These are phyloP conservation scores for Choreutis nemorana DNA, from an alignment of 2,888 invertebrate species.

Conservation along the genomic window DNA sequence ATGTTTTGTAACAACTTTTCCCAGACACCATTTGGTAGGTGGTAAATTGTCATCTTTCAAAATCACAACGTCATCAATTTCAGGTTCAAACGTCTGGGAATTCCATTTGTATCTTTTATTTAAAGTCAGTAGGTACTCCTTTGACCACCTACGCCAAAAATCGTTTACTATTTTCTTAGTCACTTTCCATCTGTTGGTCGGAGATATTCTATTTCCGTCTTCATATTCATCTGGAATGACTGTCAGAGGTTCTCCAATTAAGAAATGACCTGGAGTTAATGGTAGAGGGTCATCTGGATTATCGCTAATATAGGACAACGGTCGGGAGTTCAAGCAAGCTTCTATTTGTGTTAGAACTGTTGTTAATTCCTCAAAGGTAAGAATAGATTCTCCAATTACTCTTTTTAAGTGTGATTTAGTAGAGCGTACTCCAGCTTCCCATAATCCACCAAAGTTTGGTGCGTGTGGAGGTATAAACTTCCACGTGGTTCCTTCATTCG, in stretches of 20 bases:
- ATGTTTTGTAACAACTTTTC: slow-evolving; percentile 5
- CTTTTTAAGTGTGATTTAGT: slow-evolving; percentile 6
- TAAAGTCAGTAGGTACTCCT: slow-evolving; percentile 12
- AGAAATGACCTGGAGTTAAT: slow-evolving; percentile 12
- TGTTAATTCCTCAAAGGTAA: slow-evolving; percentile 12
- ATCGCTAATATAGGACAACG: slow-evolving; percentile 8
- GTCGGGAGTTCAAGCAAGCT: slow-evolving; percentile 13
- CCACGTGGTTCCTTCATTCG: slow-evolving; percentile 8
- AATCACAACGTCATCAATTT: slow-evolving; percentile 11
- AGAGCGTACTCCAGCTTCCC: slow-evolving; percentile 10
- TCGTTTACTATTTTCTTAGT: slow-evolving; percentile 12
- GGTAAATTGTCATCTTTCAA: slow-evolving; percentile 12
- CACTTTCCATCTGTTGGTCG: slow-evolving; percentile 12
- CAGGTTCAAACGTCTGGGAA: slow-evolving; percentile 7
- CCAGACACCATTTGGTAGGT: slow-evolving; percentile 12
- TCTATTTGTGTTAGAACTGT: slow-evolving; percentile 12
- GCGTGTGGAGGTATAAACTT: slow-evolving; percentile 11
- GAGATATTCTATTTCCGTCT: slow-evolving; percentile 1
- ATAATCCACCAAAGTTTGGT: slow-evolving; percentile 11
- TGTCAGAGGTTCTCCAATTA: slow-evolving; percentile 13
- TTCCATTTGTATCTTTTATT: slow-evolving; percentile 12
- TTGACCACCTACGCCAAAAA: slow-evolving; percentile 15
- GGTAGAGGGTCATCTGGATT: slow-evolving; percentile 12
- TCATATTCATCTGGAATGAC: slow-evolving; percentile 8
- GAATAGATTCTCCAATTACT: slow-evolving; percentile 7